Evolutionary conservation across 2,113 vertebrate species (phyloP), one percentile per base, ranked within the genome.

Genomic region (Grantiella picta): DNA sequence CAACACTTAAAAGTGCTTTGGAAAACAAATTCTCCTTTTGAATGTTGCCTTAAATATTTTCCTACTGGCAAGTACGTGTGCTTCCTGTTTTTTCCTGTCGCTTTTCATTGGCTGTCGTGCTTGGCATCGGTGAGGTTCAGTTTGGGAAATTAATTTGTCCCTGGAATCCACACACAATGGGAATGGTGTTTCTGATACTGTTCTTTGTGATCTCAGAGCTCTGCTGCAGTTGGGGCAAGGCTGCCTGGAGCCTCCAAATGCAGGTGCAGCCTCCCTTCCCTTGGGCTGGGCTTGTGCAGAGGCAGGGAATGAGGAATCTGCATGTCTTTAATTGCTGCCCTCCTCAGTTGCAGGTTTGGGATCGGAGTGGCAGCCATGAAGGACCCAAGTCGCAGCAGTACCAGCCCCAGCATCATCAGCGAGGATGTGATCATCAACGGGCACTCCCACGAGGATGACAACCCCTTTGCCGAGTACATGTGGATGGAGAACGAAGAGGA

Each of bases 401-500:
- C 95, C 88, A 97, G 95, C 93, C 97, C 98, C 40, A 99, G 97
- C 97, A 98, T 98, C 92, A 98, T 97, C 96, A 98, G 97, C 24
- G 97, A 97, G 82, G 98, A 99, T 90, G 97, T 98, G 82, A 98
- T 98, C 91, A 98, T 99, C 70, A 99, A 98, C 15, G 98, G 97
- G 83, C 98, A 99, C 92, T 97, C 98, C 82, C 97, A 97, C 31
- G 97, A 98, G 83, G 99, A 99, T 40, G 98, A 99, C 79, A 98
- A 99, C 94, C 99, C 99, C 64, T 99, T 99, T 95, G 99, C 99
- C 0, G 99, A 99, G 90, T 99, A 99, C 95, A 98, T 99, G 99
- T 99, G 99, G 99, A 99, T 99, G 99, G 99, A 99, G 97, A 98
- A 99, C 10, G 99, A 99, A 83, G 99, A 99, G 96, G 99, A 99